These are phyloP conservation scores for Rhinophrynus dorsalis DNA, from an alignment of 2,797 vertebrate genomes.

Conservation along the genomic window DNA sequence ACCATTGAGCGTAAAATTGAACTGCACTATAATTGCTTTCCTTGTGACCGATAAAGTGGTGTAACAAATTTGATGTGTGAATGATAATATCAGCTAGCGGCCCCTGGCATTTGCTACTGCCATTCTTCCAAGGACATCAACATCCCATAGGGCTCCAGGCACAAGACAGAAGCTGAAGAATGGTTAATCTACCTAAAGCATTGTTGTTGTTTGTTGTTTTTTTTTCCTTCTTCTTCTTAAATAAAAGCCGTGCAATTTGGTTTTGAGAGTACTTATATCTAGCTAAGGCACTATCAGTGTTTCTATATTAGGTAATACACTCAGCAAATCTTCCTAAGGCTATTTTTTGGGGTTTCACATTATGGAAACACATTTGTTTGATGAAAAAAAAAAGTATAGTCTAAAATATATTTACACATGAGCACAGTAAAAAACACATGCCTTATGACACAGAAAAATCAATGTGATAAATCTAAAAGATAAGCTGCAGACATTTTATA, in stretches of 20 bases:
- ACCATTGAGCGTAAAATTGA: conserved; percentile 86
- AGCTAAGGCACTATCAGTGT: conserved; percentile 33
- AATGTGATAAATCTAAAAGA: background rate
- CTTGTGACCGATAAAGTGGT: conserved; percentile 92
- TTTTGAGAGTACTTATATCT: conserved; percentile 38
- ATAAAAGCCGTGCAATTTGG: conserved; percentile 47
- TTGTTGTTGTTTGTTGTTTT: conserved; percentile 36
- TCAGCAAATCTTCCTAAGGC: conserved; percentile 24
- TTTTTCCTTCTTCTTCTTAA: background rate
- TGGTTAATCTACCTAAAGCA: conserved; percentile 71
- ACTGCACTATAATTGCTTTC: conserved; percentile 91
- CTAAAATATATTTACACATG: conserved; percentile 26
- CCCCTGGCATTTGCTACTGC: conserved; percentile 76
- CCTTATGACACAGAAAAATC: conserved; percentile 7
- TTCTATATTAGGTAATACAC: conserved; percentile 44
- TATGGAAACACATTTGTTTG: conserved; percentile 26
- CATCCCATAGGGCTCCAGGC: conserved; percentile 76
- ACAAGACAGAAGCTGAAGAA: conserved; percentile 68
- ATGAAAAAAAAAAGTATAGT: conserved; percentile 8
- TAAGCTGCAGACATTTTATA: background rate
- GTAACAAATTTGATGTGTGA: conserved; percentile 89
- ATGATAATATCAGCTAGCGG: conserved; percentile 89
- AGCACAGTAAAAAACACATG: background rate
- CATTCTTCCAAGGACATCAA: conserved; percentile 81
- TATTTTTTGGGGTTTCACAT: background rate